Evolutionary conservation across 2,797 vertebrate genomes (phyloP).

Genomic region (Helostoma temminkii): DNA sequence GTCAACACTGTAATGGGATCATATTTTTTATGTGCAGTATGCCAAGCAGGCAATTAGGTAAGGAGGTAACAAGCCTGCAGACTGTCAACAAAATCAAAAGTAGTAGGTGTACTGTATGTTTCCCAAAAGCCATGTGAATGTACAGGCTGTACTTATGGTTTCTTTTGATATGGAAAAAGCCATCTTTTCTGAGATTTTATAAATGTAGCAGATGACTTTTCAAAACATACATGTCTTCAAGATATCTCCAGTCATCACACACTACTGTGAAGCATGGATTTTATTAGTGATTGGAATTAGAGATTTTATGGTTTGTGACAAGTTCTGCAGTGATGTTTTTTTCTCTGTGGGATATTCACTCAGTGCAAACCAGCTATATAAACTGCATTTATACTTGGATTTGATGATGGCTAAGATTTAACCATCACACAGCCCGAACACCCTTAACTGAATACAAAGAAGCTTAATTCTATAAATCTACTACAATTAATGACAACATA

Average conservation of each 20-base stretch:
- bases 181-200: conserved; percentile 7
- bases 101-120: background rate
- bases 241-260: background rate
- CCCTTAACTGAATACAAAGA: conserved; percentile 17
- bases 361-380: conserved; percentile 25
- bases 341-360: conserved; percentile 19
- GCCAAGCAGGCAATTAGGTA: conserved; percentile 40
- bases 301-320: background rate
- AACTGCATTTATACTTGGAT: conserved; percentile 1
- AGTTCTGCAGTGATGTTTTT: conserved; percentile 1
- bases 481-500: conserved; percentile 17
- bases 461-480: conserved; percentile 28
- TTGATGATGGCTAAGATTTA: conserved; percentile 27
- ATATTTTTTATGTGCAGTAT: conserved; percentile 33
- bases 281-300: background rate
- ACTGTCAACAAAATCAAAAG: conserved; percentile 52
- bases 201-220: background rate
- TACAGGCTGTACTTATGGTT: conserved; percentile 7
- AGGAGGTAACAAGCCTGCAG: conserved; percentile 30
- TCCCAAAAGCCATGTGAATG: background rate
- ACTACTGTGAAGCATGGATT: background rate
- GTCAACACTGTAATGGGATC: conserved; percentile 32
- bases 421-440: conserved; percentile 21
- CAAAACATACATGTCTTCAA: conserved; percentile 27
- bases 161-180: conserved; percentile 21